These are phyloP conservation scores for Crotalus horridus DNA, from an alignment of 2,113 vertebrate species.

Conservation along the genomic window DNA sequence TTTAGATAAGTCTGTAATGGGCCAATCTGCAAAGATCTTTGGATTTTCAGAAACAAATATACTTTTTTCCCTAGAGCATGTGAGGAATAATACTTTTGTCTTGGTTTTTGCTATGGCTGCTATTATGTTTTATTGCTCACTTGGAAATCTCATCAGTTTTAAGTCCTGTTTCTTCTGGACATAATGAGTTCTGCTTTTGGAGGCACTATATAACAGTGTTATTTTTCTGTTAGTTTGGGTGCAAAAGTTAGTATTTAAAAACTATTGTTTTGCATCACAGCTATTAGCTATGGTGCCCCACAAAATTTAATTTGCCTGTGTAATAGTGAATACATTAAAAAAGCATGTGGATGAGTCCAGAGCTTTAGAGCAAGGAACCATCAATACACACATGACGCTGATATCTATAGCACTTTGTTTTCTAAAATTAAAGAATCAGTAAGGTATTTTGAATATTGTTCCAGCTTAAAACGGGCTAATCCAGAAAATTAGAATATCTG, in stretches of 20 bases:
- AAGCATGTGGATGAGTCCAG: background rate
- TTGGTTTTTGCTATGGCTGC: background rate
- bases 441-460: background rate
- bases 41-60: background rate
- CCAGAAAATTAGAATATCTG: background rate
- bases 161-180: background rate
- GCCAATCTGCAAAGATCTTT: background rate
- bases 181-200: background rate
- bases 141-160: background rate
- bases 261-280: background rate
- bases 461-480: background rate
- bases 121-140: background rate
- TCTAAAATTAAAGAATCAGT: background rate
- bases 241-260: background rate
- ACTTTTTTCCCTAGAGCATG: background rate
- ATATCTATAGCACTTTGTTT: background rate
- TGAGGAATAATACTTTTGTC: background rate
- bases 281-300: background rate
- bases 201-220: background rate
- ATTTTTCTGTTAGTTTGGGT: background rate
- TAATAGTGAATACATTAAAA: background rate
- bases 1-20: background rate
- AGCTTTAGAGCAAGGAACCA: background rate
- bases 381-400: background rate
- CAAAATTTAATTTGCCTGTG: background rate